Base-by-base conservation (phyloP, 2,888 invertebrate species). In the Baronia brevicornis region DNA sequence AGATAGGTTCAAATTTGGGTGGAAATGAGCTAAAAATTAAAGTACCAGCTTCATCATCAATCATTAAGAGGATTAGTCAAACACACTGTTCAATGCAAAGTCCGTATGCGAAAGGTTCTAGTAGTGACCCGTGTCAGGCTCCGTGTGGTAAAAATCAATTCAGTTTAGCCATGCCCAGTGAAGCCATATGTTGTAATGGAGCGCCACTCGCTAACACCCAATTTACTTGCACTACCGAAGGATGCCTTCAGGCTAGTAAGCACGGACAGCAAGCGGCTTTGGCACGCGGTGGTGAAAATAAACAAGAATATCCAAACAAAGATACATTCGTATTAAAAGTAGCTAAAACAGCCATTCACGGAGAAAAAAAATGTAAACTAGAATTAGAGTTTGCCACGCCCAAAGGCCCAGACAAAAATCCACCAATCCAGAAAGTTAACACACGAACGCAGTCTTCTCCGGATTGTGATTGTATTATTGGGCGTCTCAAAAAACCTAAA, bases 331-430 rank as follows among this genome's bases (percentile, higher is more conserved):
- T 90, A n/a, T 59, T 90, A 30, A 84, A 89, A 57, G 89, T 91
- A 23, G 90, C 89, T 1, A 91, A 90, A 59, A 90, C 90, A 41
- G 87, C 87, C 1, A 85, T 88, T 37, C 86, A 88, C 6, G 85
- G 82, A 0, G 88, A 88, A 30, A 88, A 86, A 51, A 90, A 90
- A 60, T 87, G 86, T 29, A 89, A 88, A 61, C 33, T 82, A 13
- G 90, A 91, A 61, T 49, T 91, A 47, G 90, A 91, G 54, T 67
- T 91, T 51, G 87, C 87, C 31, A 88, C 91, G 0, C 91, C 91
- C 0, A 89, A 88, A 48, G 88, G 86, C 0, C 77, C 82, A 0
- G 87, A 88, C 35, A 77, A 86, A 38, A 82, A 80, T 36, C 84
- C 84, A 1, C 86, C 87, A 0, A 64, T 88, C 4, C 23, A 59